These are phyloP conservation scores for Drymonia ruficornis DNA, from an alignment of 2,888 invertebrate genomes.

Conservation along the genomic window DNA sequence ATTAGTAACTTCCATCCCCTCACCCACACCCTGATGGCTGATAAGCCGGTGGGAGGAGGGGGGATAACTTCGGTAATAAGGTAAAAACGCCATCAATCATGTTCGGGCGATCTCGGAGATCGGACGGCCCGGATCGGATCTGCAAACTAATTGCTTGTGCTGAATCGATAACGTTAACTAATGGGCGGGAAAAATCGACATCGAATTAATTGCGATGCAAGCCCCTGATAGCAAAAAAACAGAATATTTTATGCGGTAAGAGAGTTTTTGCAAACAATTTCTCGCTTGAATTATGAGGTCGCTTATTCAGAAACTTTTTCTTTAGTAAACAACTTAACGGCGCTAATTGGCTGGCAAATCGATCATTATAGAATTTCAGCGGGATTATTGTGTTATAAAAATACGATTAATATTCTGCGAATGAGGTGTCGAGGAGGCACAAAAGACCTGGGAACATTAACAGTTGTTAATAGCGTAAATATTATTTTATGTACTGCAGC, in stretches of 20 bases:
- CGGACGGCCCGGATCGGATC: slow-evolving; percentile 56
- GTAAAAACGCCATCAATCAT: slow-evolving; percentile 18
- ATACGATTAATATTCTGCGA: slow-evolving; percentile 9
- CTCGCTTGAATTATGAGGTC: slow-evolving; percentile 26
- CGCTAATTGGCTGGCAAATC: slow-evolving; percentile 30
- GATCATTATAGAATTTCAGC: slow-evolving; percentile 20
- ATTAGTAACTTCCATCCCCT: slow-evolving; percentile 56
- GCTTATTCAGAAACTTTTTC: slow-evolving; percentile 17
- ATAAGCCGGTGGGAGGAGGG: slow-evolving; percentile 38
- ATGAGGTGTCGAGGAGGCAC: slow-evolving; percentile 9
- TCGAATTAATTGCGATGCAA: slow-evolving; percentile 61
- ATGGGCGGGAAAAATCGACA: slow-evolving; percentile 66
- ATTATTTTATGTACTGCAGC: slow-evolving; percentile 43
- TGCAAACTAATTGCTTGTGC: slow-evolving; percentile 68
- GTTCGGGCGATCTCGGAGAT: slow-evolving; percentile 39
- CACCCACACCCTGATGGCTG: slow-evolving; percentile 41
- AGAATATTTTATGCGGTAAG: slow-evolving; percentile 43
- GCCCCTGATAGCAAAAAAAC: slow-evolving; percentile 38
- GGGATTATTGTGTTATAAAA: slow-evolving; percentile 12
- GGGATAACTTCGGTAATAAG: slow-evolving; percentile 46
- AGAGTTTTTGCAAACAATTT: slow-evolving; percentile 38
- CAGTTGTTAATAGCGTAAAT: slow-evolving; percentile 38
- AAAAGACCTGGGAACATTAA: slow-evolving; percentile 9
- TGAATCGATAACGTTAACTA: slow-evolving; percentile 66
- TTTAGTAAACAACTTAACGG: slow-evolving; percentile 30